A percentile compares a stretch with the other conserved stretches of the same genome.
phyloP scores from a whole-genome alignment of 2,797 vertebrate genomes.

The Acanthornis magna region DNA sequence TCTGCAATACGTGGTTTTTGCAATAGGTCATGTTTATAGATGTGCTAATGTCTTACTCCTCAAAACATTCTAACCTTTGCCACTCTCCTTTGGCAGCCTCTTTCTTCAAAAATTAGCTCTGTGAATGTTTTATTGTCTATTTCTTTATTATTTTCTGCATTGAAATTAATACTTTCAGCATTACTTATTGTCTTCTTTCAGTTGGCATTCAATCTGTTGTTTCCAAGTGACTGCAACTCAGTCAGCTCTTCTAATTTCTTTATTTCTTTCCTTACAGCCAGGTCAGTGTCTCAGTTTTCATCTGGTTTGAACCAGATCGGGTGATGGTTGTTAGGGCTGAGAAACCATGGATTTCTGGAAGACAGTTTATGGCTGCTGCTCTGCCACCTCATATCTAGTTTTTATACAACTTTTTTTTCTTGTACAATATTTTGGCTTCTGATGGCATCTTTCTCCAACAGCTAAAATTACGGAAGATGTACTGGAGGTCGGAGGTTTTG shows the following conservation, averaged over 20 bases:
- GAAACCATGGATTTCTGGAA: neutral
- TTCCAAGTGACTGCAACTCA: neutral
- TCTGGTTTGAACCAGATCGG: neutral
- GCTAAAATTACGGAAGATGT: rapidly evolving
- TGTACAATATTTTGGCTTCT: neutral
- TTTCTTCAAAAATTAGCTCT: neutral
- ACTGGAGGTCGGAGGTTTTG: neutral
- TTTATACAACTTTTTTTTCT: neutral
- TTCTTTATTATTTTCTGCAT: neutral
- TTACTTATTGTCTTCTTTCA: neutral
- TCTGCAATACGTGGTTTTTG: neutral
- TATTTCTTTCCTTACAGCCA: neutral
- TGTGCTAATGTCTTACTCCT: neutral
- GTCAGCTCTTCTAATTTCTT: neutral
- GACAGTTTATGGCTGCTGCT: neutral
- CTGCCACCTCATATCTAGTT: neutral
- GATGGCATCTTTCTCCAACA: neutral
- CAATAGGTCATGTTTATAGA: neutral
- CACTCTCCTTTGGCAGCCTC: neutral
- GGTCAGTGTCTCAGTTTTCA: neutral
- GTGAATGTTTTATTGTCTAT: neutral
- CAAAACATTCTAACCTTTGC: neutral
- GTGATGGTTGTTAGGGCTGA: neutral
- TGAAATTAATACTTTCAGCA: neutral
- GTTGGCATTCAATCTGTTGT: neutral